Evolutionary conservation across 2,797 vertebrate genomes (phyloP).

Genomic region (Geotria australis): DNA sequence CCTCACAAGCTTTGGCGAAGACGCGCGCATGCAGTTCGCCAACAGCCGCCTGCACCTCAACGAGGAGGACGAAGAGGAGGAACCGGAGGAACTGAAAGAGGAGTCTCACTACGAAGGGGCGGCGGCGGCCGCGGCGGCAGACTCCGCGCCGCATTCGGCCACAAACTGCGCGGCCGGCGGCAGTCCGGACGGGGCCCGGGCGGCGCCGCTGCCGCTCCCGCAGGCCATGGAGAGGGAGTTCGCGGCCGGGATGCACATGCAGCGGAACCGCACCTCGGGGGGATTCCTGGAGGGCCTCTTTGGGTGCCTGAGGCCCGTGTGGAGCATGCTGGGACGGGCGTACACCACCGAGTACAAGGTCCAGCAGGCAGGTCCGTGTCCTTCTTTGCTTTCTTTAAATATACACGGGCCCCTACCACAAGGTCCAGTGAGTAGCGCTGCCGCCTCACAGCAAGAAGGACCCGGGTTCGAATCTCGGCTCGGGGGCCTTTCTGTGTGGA

Average conservation of each 20-base stretch:
- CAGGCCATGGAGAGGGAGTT: background rate
- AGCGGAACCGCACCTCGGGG: slow-evolving; percentile 18
- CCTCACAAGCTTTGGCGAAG: slow-evolving; percentile 9
- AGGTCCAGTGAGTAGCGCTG: too few species aligned
- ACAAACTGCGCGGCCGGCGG: slow-evolving; percentile 9
- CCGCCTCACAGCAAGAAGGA: too few species aligned
- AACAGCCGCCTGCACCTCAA: slow-evolving; percentile 46
- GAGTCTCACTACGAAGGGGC: slow-evolving; percentile 3
- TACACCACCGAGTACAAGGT: slow-evolving; percentile 79
- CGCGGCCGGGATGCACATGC: slow-evolving; percentile 25
- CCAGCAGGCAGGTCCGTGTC: slow-evolving; percentile 33
- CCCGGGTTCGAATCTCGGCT: too few species aligned
- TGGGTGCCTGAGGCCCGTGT: slow-evolving; percentile 62
- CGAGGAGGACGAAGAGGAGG: slow-evolving; percentile 19
- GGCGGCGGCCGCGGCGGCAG: slow-evolving; percentile 7
- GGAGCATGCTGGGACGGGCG: slow-evolving; percentile 85
- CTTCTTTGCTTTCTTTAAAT: background rate
- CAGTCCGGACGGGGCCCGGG: slow-evolving; percentile 14
- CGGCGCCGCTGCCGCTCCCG: background rate
- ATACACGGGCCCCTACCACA: slow-evolving; percentile 34
- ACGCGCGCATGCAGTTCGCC: slow-evolving; percentile 34
- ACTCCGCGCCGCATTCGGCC: too few species aligned
- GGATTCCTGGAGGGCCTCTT: slow-evolving; percentile 74
- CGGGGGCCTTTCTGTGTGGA: too few species aligned
- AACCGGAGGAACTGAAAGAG: background rate